Evolutionary conservation across 2,797 vertebrate genomes (phyloP).

Genomic region (Pempheris klunzingeri): DNA sequence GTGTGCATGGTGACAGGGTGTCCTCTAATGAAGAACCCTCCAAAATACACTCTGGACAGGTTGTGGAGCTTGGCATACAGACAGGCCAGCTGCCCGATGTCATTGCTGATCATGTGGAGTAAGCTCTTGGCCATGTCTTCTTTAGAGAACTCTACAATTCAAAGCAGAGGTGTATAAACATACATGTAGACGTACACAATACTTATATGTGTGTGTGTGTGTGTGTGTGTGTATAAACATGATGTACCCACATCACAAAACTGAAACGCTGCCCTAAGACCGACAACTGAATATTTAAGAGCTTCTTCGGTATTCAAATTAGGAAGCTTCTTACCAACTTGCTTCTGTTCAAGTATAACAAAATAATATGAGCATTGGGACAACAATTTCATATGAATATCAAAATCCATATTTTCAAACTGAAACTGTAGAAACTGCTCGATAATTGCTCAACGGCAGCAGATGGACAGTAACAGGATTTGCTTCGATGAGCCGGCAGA

Average conservation of each 20-base stretch:
- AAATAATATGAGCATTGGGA: neutral
- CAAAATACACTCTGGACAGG: slow-evolving; percentile 94
- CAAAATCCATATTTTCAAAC: neutral
- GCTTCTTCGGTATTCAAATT: neutral
- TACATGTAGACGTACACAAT: too few relatives aligned
- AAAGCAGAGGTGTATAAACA: neutral
- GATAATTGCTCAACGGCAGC: neutral
- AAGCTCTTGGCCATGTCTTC: slow-evolving; percentile 99
- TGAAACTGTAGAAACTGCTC: neutral
- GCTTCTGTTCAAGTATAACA: neutral
- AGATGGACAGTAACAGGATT: neutral
- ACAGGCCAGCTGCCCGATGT: slow-evolving; percentile 98
- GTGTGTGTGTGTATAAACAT: too few relatives aligned
- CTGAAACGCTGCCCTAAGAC: neutral
- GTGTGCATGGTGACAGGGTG: slow-evolving; percentile 99
- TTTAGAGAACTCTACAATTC: slow-evolving; percentile 92
- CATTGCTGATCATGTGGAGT: slow-evolving; percentile 99
- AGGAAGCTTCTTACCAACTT: neutral
- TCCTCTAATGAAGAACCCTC: slow-evolving; percentile 97
- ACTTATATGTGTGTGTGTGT: too few relatives aligned
- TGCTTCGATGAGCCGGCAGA: neutral
- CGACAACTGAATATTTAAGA: neutral
- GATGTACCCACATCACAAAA: neutral
- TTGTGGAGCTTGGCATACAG: slow-evolving; percentile 94
- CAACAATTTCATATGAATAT: neutral